These are phyloP conservation scores for Zaprionus gabonicus DNA, from an alignment of 1,140 invertebrate species.

Conservation along the genomic window DNA sequence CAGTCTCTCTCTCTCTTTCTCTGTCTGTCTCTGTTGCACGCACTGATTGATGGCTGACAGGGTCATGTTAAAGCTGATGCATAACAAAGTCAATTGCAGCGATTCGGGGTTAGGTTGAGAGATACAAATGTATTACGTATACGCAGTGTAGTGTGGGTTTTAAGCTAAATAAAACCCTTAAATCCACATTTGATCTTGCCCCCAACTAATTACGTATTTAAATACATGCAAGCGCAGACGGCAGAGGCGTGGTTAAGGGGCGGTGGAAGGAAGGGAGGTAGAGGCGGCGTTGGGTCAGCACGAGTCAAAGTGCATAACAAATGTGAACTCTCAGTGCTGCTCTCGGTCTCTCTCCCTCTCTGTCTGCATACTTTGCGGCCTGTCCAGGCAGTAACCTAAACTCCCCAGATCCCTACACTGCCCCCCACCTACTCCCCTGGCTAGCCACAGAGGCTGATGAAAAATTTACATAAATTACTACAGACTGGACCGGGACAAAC, in stretches of 20 bases:
- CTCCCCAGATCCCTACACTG: constrained; percentile 3
- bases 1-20: not conserved
- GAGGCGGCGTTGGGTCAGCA: not conserved
- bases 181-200: constrained; percentile 27
- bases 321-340: constrained; percentile 24
- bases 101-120: constrained; percentile 13
- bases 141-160: not conserved
- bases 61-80: constrained; percentile 22
- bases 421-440: not conserved
- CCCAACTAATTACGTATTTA: constrained; percentile 54
- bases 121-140: constrained; percentile 11
- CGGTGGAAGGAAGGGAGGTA: not conserved
- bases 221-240: constrained; percentile 45
- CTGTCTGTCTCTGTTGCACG: not conserved
- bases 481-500: constrained; percentile 46
- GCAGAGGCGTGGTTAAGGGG: not conserved
- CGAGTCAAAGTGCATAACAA: constrained; percentile 55
- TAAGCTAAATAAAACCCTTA: constrained; percentile 32
- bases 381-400: constrained; percentile 36
- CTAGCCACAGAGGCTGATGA: constrained; percentile 43
- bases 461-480: constrained; percentile 59
- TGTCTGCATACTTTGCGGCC: constrained; percentile 48
- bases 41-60: constrained; percentile 35
- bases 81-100: constrained; percentile 32
- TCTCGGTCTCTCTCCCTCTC: not conserved